Conservation (phyloP, 2,113 vertebrate genomes). For the Podiceps cristatus region DNA sequence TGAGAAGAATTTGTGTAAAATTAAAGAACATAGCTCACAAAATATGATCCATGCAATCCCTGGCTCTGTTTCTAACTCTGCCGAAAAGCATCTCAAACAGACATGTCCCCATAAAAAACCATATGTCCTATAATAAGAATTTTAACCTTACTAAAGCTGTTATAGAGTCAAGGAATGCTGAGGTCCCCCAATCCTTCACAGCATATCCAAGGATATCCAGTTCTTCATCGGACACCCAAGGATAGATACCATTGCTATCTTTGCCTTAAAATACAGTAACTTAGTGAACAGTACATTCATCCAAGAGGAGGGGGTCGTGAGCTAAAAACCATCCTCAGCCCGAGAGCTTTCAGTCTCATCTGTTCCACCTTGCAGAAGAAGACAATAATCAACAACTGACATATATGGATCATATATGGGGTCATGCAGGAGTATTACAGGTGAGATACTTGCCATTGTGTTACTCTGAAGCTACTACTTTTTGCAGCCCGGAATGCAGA, state of each 20-base stretch:
- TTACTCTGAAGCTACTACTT: background rate
- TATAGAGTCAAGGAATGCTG: background rate
- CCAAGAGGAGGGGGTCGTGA: background rate
- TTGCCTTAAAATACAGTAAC: background rate
- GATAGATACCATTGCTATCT: accelerated
- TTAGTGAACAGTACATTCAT: background rate
- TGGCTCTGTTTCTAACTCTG: background rate
- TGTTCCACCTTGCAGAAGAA: background rate
- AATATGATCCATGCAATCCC: background rate
- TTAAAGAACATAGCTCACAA: background rate
- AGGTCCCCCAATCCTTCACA: background rate
- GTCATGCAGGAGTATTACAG: background rate
- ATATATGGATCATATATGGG: background rate
- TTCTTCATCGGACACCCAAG: background rate
- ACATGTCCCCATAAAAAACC: background rate
- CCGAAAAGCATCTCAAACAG: background rate
- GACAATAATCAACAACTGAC: background rate
- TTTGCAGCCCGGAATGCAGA: background rate
- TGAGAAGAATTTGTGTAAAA: background rate
- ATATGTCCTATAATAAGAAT: background rate
- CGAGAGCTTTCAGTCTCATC: background rate
- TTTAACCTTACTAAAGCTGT: background rate
- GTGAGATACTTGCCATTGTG: background rate
- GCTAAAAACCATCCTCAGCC: background rate
- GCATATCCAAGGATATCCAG: background rate